Percentiles rank a stretch among this genome's conserved stretches.
These are phyloP conservation scores for Apostichopus californicus DNA, from an alignment of 35 echinoderm and acorn worm species.

Conservation along the genomic window DNA sequence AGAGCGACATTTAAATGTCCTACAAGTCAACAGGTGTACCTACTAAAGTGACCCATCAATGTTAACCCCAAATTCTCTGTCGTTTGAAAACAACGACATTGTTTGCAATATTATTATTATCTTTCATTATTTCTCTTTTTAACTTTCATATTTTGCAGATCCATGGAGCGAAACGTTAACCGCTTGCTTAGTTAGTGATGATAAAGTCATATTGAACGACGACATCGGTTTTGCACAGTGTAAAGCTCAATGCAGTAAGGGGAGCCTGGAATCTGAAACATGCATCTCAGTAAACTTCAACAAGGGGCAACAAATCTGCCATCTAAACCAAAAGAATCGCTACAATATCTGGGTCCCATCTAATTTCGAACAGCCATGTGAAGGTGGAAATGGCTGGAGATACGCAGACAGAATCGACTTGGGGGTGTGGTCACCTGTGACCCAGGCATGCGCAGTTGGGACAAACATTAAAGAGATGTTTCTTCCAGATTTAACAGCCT, in stretches of 20 bases:
- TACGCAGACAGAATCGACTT: background rate
- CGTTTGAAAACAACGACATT: too few species aligned
- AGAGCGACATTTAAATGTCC: too few species aligned
- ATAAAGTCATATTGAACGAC: background rate
- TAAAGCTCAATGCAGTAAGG: background rate
- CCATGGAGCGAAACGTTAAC: background rate
- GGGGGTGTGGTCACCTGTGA: background rate
- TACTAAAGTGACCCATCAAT: too few species aligned
- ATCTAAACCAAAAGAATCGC: background rate
- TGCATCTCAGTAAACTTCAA: background rate
- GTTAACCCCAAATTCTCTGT: too few species aligned
- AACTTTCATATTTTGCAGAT: background rate
- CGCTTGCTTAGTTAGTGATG: background rate
- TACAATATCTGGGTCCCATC: background rate
- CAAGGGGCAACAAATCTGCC: background rate
- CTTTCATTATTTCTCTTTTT: too few species aligned
- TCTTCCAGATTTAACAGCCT: background rate
- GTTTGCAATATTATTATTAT: too few species aligned
- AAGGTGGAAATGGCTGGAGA: background rate
- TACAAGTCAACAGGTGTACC: too few species aligned
- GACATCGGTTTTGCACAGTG: background rate
- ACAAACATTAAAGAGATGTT: background rate
- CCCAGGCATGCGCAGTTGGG: too few species aligned
- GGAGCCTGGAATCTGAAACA: background rate
- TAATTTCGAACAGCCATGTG: background rate